Evolutionary conservation across 2,113 vertebrate species (phyloP).

Genomic region (Eonycteris spelaea): DNA sequence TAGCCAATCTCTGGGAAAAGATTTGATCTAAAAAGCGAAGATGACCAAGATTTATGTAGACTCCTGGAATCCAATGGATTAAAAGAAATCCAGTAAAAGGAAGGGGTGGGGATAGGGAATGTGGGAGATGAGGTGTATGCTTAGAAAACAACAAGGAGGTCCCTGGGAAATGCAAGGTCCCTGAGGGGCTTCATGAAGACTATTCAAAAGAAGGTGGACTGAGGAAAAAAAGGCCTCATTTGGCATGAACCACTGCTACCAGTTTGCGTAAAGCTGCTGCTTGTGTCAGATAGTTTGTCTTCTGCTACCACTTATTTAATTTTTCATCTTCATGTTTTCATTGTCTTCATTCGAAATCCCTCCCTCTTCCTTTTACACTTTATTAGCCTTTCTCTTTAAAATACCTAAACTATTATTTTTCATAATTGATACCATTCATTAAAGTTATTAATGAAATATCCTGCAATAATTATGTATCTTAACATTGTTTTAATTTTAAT

Average conservation of each 20-base stretch:
- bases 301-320: background rate
- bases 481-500: background rate
- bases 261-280: background rate
- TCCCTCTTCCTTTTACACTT: background rate
- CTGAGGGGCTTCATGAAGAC: background rate
- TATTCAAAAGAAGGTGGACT: background rate
- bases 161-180: background rate
- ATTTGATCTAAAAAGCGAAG: background rate
- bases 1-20: background rate
- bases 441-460: background rate
- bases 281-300: background rate
- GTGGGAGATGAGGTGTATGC: rapidly evolving
- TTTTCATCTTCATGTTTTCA: background rate
- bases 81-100: background rate
- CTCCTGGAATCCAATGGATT: background rate
- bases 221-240: background rate
- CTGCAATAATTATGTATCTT: background rate
- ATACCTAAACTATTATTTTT: background rate
- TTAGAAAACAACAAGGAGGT: background rate
- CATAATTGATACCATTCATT: background rate
- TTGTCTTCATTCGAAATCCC: background rate
- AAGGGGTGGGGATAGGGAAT: no score
- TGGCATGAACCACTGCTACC: background rate
- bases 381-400: background rate
- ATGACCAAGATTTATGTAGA: background rate